These are phyloP conservation scores for Odiellus spinosus DNA, from an alignment of 2,888 invertebrate species.

Conservation along the genomic window DNA sequence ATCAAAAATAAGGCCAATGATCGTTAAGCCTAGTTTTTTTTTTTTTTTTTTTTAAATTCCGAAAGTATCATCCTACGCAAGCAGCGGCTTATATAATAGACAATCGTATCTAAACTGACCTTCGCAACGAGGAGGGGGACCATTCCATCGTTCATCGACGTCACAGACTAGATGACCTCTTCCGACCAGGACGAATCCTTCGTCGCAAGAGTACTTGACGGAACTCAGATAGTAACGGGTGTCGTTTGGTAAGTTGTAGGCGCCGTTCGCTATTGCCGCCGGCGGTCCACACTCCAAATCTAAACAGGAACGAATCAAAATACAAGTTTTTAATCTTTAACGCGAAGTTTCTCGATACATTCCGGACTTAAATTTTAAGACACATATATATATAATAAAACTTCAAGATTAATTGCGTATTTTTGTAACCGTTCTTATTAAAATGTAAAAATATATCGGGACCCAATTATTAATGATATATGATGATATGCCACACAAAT, in stretches of 20 bases:
- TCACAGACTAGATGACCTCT: constrained; percentile 70
- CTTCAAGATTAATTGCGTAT: too few species aligned
- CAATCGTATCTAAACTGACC: too few species aligned
- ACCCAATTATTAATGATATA: too few species aligned
- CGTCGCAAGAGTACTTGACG: constrained; percentile 64
- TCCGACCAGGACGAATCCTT: constrained; percentile 69
- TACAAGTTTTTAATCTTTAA: not conserved
- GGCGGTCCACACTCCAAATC: constrained; percentile 80
- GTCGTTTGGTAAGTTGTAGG: constrained; percentile 62
- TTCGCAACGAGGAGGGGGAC: constrained; percentile 76
- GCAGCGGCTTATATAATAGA: not conserved
- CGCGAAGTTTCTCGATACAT: not conserved
- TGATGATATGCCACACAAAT: too few species aligned
- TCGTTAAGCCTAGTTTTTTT: not conserved
- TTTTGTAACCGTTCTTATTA: too few species aligned
- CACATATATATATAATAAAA: too few species aligned
- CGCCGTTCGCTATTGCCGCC: constrained; percentile 65
- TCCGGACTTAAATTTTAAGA: too few species aligned
- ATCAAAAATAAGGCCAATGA: too few species aligned
- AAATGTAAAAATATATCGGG: too few species aligned
- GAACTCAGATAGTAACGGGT: constrained; percentile 71
- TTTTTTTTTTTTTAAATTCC: too few species aligned
- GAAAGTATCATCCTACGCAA: too few species aligned
- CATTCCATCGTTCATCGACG: constrained; percentile 73
- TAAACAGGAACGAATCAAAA: constrained; percentile 28